phyloP scores from a whole-genome alignment of 2,797 vertebrate genomes.

The Furcifer pardalis region DNA sequence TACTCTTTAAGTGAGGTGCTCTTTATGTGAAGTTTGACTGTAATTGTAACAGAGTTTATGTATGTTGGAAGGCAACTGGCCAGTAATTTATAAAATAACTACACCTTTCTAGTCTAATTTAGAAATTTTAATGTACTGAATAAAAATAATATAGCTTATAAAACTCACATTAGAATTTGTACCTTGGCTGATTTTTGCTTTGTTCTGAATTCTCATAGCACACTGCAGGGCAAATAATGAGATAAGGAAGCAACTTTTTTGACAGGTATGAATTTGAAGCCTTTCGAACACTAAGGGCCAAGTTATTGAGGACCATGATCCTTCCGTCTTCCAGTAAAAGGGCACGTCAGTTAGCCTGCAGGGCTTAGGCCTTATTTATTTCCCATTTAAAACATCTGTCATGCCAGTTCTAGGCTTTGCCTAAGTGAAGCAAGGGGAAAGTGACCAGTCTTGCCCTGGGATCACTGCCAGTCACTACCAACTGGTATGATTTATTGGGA shows the following conservation, averaged over 20 bases:
- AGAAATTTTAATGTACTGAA: not conserved
- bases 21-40: too few relatives aligned
- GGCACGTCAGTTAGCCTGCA: not conserved
- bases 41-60: not conserved
- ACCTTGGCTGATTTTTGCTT: not conserved
- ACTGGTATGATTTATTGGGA: conserved; percentile 22
- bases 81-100: not conserved
- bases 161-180: not conserved
- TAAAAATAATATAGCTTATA: not conserved
- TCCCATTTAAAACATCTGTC: not conserved
- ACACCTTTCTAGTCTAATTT: not conserved
- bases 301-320: not conserved
- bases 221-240: not conserved
- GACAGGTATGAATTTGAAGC: not conserved
- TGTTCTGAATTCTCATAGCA: not conserved
- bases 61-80: not conserved
- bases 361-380: not conserved
- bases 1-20: too few relatives aligned
- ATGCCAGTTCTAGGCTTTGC: not conserved
- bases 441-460: conserved; percentile 45
- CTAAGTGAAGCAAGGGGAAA: conserved; percentile 34
- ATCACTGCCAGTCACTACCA: conserved; percentile 9
- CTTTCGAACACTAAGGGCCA: not conserved
- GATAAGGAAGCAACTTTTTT: not conserved
- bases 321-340: not conserved